phyloP scores from a whole-genome alignment of 64 coral and sea anemone genomes.

The Stichodactyla helianthus region DNA sequence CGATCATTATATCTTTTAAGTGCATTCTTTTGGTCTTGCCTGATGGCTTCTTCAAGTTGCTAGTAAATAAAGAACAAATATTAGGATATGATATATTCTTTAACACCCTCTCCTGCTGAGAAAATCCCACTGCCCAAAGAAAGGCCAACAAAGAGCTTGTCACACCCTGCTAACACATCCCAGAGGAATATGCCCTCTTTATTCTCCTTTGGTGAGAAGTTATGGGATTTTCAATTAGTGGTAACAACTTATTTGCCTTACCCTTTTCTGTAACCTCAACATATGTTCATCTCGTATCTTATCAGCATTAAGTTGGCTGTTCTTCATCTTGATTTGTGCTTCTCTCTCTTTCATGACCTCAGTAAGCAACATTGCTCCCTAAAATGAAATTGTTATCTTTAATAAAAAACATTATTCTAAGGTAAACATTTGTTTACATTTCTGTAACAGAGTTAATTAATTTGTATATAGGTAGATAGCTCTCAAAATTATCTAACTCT shows the following conservation, averaged over 20 bases:
- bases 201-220: background rate
- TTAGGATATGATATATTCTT: background rate
- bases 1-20: constrained; percentile 79
- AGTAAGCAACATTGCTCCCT: constrained; percentile 94
- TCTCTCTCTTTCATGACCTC: constrained; percentile 97
- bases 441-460: no score
- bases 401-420: background rate
- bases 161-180: no score
- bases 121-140: no score
- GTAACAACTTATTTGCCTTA: constrained; percentile 20
- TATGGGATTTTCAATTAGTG: background rate
- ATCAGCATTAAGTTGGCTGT: constrained; percentile 60
- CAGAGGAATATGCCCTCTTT: no score
- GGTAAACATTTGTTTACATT: no score
- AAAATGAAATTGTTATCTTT: background rate
- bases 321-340: constrained; percentile 97
- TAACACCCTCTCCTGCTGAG: no score
- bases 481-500: no score
- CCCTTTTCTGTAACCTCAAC: constrained; percentile 77
- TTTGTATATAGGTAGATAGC: no score
- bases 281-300: constrained; percentile 83
- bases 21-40: constrained; percentile 85
- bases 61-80: constrained; percentile 21
- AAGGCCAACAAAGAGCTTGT: no score
- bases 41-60: constrained; percentile 94